Base-by-base conservation (phyloP, 1,140 invertebrate genomes). In the Cydia fagiglandana region DNA sequence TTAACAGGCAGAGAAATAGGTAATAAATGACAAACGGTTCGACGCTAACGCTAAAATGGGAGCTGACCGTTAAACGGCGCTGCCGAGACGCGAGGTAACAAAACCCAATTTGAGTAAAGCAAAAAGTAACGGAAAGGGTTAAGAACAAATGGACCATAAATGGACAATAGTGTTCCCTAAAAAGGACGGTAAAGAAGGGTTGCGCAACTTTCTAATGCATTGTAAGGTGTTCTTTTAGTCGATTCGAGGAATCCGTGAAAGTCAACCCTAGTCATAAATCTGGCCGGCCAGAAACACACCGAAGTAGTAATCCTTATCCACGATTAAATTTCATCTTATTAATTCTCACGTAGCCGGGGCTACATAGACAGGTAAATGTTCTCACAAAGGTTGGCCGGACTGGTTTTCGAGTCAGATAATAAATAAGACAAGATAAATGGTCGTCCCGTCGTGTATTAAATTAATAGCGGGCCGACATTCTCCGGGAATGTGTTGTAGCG, bases 401-500 rank as follows among this genome's bases (percentile, higher is more conserved):
- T 84, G 88, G 91, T 91, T 92, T 89, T 81, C 73, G 83, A 89
- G 87, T 87, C 86, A 87, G 86, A 77, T 81, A 88, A 91, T 92
- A 92, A 92, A 92, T 91, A 92, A 91, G 88, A 81, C 78, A 91
- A 91, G 91, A 92, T 92, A 92, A 91, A 92, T 92, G 85, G 84
- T 81, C 82, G 87, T 86, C 87, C 86, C 86, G 84, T 84, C 85
- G 83, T 77, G 88, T 92, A 90, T 89, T 88, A 88, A 87, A 88
- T 91, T 90, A 87, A 92, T 91, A 91, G 90, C 80, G 84, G 86
- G 79, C 86, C 86, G 87, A 84, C 84, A 73, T 77, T 77, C 82
- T 77, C 74, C 85, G 77, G 88, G 89, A 92, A 92, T 92, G 84
- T 74, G 80, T 76, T 81, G 84, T 85, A 81, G 81, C 80, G 56